Percentiles rank a stretch among this genome's conserved stretches.
These are phyloP conservation scores for Limanda limanda DNA, from an alignment of 2,113 vertebrate species.

Conservation along the genomic window DNA sequence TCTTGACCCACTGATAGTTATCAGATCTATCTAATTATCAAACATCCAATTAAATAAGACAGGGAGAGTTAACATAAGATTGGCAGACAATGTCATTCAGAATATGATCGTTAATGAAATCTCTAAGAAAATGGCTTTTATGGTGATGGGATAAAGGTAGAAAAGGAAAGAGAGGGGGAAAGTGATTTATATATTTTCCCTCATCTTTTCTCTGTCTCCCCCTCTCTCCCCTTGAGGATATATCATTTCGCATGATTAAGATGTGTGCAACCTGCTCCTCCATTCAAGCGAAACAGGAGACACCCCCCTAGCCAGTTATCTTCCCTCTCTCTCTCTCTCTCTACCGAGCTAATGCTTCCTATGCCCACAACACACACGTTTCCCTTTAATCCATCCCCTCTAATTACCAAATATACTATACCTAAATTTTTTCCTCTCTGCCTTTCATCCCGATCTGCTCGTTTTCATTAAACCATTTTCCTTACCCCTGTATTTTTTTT, in stretches of 20 bases:
- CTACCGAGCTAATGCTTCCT: constrained; percentile 2
- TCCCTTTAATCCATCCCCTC: constrained; percentile 38
- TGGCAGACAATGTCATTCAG: constrained; percentile 43
- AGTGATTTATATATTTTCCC: constrained; percentile 49
- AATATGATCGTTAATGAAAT: constrained; percentile 44
- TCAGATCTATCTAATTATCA: constrained; percentile 56
- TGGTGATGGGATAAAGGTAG: constrained; percentile 10
- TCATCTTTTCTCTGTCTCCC: constrained; percentile 42
- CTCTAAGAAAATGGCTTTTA: constrained; percentile 43
- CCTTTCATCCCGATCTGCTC: constrained; percentile 8
- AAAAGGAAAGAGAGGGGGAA: neutral
- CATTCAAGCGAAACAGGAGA: constrained; percentile 51
- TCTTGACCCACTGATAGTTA: constrained; percentile 46
- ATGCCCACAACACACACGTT: neutral
- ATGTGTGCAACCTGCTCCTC: constrained; percentile 59
- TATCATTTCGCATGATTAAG: constrained; percentile 69
- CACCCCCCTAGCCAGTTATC: constrained; percentile 40
- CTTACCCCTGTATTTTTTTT: neutral
- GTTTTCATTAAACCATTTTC: constrained; percentile 20
- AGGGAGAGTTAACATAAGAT: constrained; percentile 30
- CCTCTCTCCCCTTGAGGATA: constrained; percentile 50
- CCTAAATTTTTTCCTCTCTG: neutral
- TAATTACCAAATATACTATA: constrained; percentile 40
- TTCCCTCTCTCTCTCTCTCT: constrained; percentile 5
- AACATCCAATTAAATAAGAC: constrained; percentile 54